A percentile compares a stretch with the other conserved stretches of the same genome.
These are phyloP conservation scores for Aphodius granarius DNA, from an alignment of 2,888 invertebrate genomes.

Conservation along the genomic window DNA sequence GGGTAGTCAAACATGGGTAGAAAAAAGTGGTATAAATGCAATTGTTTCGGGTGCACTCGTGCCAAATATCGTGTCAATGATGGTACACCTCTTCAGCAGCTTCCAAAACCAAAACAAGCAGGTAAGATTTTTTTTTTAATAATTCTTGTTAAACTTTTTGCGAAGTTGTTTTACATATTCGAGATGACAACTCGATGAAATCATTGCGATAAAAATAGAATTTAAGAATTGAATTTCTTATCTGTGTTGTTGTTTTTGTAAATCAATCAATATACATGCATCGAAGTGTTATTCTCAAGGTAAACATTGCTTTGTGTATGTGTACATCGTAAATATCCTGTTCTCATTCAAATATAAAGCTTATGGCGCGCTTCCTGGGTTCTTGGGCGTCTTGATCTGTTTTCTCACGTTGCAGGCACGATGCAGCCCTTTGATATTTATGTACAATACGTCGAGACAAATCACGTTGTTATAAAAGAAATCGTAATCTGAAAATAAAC, in stretches of 20 bases:
- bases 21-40: constrained; percentile 37
- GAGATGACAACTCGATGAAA: background rate
- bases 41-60: constrained; percentile 48
- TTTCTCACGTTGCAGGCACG: background rate
- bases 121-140: constrained; percentile 31
- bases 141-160: background rate
- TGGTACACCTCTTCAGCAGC: constrained; percentile 41
- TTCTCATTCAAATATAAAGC: background rate
- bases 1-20: constrained; percentile 42
- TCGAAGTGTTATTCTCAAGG: background rate
- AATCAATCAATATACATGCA: background rate
- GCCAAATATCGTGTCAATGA: constrained; percentile 49
- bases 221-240: background rate
- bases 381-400: background rate
- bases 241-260: background rate
- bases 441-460: background rate
- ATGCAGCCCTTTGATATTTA: background rate
- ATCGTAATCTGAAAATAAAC: background rate
- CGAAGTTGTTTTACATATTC: constrained; percentile 4
- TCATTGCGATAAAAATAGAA: background rate
- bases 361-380: background rate
- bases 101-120: constrained; percentile 47
- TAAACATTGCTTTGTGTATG: too few species aligned
- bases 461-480: background rate
- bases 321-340: background rate